These are phyloP conservation scores for Pseudobourletiella spinata DNA, from an alignment of 1,140 invertebrate species.

Conservation along the genomic window DNA sequence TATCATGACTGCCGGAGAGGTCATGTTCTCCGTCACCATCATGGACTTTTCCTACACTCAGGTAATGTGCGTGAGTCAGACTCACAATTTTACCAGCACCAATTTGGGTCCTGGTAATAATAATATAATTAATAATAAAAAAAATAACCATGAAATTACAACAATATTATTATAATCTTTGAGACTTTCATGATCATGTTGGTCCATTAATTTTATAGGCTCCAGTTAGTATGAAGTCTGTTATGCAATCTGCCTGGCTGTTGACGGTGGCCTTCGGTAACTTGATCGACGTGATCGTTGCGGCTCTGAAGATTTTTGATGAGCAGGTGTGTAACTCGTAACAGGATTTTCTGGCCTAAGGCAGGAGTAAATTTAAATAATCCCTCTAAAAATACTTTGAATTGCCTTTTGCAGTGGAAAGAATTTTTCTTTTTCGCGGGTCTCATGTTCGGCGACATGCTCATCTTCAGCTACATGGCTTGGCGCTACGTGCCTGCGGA, in stretches of 20 bases:
- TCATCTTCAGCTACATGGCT: slow-evolving; percentile 68
- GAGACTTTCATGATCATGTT: no score
- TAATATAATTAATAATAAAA: no score
- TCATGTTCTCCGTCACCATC: slow-evolving; percentile 70
- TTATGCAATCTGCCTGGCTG: slow-evolving; percentile 79
- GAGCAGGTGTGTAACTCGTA: slow-evolving; percentile 51
- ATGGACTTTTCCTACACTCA: slow-evolving; percentile 21
- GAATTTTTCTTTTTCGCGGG: slow-evolving; percentile 82
- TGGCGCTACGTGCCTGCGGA: no score
- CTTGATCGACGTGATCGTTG: slow-evolving; percentile 75
- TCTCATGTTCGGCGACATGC: slow-evolving; percentile 71
- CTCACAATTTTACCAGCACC: no score
- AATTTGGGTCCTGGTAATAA: no score
- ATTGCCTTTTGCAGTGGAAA: no score
- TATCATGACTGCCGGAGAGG: slow-evolving; percentile 60
- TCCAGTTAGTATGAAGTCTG: slow-evolving; percentile 65
- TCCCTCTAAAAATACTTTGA: no score
- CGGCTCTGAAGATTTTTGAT: slow-evolving; percentile 54
- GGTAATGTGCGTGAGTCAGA: neutral
- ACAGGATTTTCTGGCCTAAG: no score
- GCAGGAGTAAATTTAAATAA: no score
- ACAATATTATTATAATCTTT: no score
- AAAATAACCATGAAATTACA: no score
- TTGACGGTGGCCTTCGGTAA: slow-evolving; percentile 84
- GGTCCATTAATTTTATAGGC: no score